A percentile compares a stretch with the other conserved stretches of the same genome.
Conservation (phyloP, 1,140 invertebrate genomes). For the Rhagoletis zephyria region DNA sequence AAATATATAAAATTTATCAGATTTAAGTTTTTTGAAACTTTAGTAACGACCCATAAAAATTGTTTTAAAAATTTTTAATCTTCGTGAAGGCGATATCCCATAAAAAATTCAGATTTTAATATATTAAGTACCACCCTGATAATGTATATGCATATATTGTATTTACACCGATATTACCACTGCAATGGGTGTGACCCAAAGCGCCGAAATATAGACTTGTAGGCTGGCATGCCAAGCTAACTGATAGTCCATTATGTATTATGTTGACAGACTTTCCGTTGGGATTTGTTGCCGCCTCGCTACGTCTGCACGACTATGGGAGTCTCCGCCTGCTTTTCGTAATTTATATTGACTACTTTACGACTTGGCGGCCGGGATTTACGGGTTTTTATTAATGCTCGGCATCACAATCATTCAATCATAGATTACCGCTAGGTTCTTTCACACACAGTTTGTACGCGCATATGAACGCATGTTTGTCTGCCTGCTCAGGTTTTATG, state of each 20-base stretch:
- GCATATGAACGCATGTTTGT: too few species aligned
- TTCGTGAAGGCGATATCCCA: too few species aligned
- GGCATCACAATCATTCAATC: neutral
- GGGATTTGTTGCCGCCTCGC: neutral
- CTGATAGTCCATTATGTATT: neutral
- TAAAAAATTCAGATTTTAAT: neutral
- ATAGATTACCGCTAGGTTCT: constrained; percentile 17
- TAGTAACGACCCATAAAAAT: too few species aligned
- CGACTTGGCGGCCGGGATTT: constrained; percentile 41
- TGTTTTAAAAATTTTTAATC: too few species aligned
- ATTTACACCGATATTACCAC: neutral
- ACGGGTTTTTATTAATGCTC: neutral
- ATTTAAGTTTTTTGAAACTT: too few species aligned
- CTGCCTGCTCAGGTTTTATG: constrained; percentile 34
- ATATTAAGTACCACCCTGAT: neutral
- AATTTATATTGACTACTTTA: constrained; percentile 52
- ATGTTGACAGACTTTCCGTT: constrained; percentile 42
- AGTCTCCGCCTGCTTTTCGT: constrained; percentile 18
- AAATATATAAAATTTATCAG: too few species aligned
- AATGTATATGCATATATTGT: too few species aligned
- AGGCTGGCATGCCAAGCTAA: neutral
- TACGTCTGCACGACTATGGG: neutral
- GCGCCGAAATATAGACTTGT: neutral
- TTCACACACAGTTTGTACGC: neutral
- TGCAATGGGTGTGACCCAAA: constrained; percentile 13